These are phyloP conservation scores for Achlya flavicornis DNA, from an alignment of 2,888 invertebrate genomes.

Conservation along the genomic window DNA sequence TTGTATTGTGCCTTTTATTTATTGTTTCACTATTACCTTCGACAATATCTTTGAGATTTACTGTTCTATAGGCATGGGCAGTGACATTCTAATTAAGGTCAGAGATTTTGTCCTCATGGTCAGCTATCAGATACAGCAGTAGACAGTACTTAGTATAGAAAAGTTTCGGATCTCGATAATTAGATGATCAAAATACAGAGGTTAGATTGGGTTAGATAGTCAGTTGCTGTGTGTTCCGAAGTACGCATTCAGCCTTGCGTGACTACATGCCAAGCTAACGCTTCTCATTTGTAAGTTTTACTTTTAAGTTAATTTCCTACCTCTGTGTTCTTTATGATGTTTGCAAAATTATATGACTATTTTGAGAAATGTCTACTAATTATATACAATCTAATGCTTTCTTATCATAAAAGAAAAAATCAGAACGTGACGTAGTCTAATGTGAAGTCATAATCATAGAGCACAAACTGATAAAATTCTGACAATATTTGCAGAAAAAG, in stretches of 20 bases:
- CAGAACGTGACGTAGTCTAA: not conserved
- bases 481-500: not conserved
- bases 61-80: not conserved
- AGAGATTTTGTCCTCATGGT: not conserved
- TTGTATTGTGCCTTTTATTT: not conserved
- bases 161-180: not conserved
- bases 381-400: not conserved
- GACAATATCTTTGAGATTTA: not conserved
- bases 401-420: not conserved
- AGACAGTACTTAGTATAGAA: not conserved
- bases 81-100: not conserved
- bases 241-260: conserved; percentile 49
- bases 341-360: not conserved
- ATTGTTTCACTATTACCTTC: not conserved
- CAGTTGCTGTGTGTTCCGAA: not conserved
- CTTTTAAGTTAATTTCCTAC: not conserved
- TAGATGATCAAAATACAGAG: not conserved
- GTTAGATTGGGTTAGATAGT: not conserved
- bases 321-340: not conserved
- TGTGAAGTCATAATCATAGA: not conserved
- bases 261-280: conserved; percentile 54
- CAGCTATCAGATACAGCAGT: not conserved
- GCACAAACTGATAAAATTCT: not conserved
- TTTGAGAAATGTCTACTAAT: not conserved
- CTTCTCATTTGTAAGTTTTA: conserved; percentile 38